Evolutionary conservation across 1,140 invertebrate species (phyloP), one percentile per base, ranked within the genome.

Genomic region (Gryon sp.): DNA sequence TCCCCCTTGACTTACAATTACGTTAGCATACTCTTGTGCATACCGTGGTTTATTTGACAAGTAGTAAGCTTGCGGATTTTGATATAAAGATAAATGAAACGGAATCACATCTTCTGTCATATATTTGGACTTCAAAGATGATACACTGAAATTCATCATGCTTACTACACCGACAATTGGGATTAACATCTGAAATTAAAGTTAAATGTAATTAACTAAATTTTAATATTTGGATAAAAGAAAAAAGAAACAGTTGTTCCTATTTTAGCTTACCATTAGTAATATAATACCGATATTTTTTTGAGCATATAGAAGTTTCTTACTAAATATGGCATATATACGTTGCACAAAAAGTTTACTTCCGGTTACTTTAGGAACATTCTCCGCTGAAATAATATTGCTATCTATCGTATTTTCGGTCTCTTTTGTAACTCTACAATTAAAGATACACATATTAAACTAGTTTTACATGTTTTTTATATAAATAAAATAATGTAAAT

Each of bases 401-500:
- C 79, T 57, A 66, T 86, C 81, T 0, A 78, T 80, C 4, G 55
- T 63, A 55, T 81, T 84, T 6, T 84, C 81, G 6, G 81, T 73
- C 9, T 85, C 84, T 66, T 74, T 82, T 8, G 86, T 85, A 3
- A 88, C 82, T 41, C 84, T 87, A 22, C n/a, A 59, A 22, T 24
- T 59, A 18, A n/a, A 43, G 20, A 36, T 34, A 2, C n/a, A 62
- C 55, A 34, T 41, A 12, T 34, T 16, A 34, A 5, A 14, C 19
- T 22, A 55, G 9, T 16, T 28, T 28, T 40, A 55, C 22, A 45
- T 69, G n/a, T 11, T 55, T 50, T 70, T 28, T 2, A 15, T 11
- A 14, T 14, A 52, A 16, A 32, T 55, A 19, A 48, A 63, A 65
- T 43, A 4, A 90, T 79, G 7, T 90, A 83, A 18, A 91, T 87